Evolutionary conservation across 2,113 vertebrate species (phyloP), one percentile per base, ranked within the genome.

Genomic region (Rhinolophus ferrumequinum): DNA sequence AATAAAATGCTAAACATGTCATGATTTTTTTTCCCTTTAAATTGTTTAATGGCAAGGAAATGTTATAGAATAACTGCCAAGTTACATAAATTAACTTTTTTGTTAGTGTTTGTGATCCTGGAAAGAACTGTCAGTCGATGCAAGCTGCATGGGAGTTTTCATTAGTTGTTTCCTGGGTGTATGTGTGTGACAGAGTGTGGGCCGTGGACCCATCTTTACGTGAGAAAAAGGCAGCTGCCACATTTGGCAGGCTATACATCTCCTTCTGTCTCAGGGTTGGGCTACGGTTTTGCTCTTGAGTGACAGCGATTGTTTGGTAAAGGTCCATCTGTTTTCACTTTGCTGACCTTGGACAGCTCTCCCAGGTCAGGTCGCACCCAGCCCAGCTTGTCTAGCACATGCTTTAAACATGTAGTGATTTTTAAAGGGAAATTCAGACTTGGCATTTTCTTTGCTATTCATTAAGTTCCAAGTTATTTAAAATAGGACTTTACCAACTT

Each of bases 351-450:
- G 30, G 99, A 99, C 95, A 99, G 98, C 8, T 99, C 97, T 94
- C 99, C 99, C 94, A 99, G 98, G 0, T 99, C 98, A 6, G 99
- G 99, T 85, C 99, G 99, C 97, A 99, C 98, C 99, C 99, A 99
- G 12, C 99, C 99, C 96, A 99, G 97, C 94, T 99, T 99, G 52
- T 99, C 99, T 67, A 99, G 98, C 97, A 99, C 99, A n/a, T 99
- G 99, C 97, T 97, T 50, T 50, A 50, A 50, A 50, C 98, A 83
- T 50, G 3, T 52, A 58, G 21, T 84, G 15, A 81, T 81, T 96
- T 93, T 92, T 75, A 47, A 90, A 90, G 50, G 47, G 10, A 90
- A 94, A 88, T 96, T 97, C 81, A 88, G 18, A 93, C 72, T 93
- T 94, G n/a, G 47, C 30, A 58, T 84, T 95, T 93, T 94, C 67